Percentiles rank a stretch among this genome's conserved stretches.
Evolutionary conservation across 2,888 invertebrate species (phyloP).

Genomic region (Volucella inflata): DNA sequence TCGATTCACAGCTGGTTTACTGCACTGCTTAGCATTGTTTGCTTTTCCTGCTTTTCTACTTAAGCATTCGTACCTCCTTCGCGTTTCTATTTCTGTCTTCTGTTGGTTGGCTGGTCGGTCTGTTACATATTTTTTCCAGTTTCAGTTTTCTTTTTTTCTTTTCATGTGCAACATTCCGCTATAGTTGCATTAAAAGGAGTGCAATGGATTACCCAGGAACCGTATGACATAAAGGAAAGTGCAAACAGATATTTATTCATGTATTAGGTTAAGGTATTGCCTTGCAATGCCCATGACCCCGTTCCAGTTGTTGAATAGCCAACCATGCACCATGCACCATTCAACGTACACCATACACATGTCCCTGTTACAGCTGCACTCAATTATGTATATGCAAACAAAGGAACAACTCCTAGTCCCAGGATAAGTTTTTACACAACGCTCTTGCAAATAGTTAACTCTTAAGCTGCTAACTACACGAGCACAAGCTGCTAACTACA

Average conservation of each 20-base stretch:
- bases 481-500: conserved; percentile 24
- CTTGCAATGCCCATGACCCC: conserved; percentile 39
- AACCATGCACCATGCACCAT: not conserved
- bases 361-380: not conserved
- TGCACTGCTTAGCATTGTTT: conserved; percentile 27
- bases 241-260: not conserved
- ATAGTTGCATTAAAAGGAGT: conserved; percentile 18
- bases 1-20: conserved; percentile 41
- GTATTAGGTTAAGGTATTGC: conserved; percentile 19
- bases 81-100: conserved; percentile 63
- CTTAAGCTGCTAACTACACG: conserved; percentile 23
- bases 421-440: not conserved
- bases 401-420: not conserved
- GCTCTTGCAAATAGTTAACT: conserved; percentile 5
- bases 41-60: conserved; percentile 20
- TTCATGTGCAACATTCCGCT: not conserved
- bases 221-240: not conserved
- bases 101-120: conserved; percentile 38
- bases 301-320: conserved; percentile 32
- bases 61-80: conserved; percentile 41
- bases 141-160: not conserved
- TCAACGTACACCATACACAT: conserved; percentile 13
- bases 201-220: not conserved
- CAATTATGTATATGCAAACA: conserved; percentile 29
- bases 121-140: not conserved